Conservation (phyloP, 2,888 invertebrate species). For the Patella depressa region DNA sequence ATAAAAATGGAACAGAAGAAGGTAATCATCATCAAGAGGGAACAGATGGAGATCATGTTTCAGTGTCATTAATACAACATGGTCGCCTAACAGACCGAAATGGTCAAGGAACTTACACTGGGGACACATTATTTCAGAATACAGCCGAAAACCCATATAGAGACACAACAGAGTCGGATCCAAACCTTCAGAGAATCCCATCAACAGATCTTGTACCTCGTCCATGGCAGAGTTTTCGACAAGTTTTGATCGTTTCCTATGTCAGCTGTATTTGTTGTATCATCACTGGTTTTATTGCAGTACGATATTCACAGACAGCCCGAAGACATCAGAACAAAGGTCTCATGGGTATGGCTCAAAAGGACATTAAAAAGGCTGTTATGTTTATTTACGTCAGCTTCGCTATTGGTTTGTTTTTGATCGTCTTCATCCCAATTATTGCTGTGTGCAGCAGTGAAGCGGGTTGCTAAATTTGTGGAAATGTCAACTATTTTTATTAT, state of each 20-base stretch:
- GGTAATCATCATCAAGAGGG: slow-evolving; percentile 35
- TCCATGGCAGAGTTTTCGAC: slow-evolving; percentile 59
- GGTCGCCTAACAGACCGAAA: slow-evolving; percentile 28
- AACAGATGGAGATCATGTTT: slow-evolving; percentile 39
- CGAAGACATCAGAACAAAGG: slow-evolving; percentile 61
- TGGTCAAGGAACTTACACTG: slow-evolving; percentile 42
- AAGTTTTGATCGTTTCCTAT: slow-evolving; percentile 56
- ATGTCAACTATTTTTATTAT: too few species aligned
- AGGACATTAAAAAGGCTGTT: slow-evolving; percentile 53
- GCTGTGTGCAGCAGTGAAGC: slow-evolving; percentile 23
- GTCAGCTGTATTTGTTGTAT: slow-evolving; percentile 53
- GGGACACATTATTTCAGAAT: slow-evolving; percentile 55
- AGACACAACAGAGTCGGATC: slow-evolving; percentile 61
- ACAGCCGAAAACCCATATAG: slow-evolving; percentile 61
- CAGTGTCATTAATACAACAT: slow-evolving; percentile 45
- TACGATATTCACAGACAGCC: slow-evolving; percentile 53
- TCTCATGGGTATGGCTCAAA: slow-evolving; percentile 61
- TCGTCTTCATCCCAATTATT: slow-evolving; percentile 45
- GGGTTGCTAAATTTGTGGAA: neutral
- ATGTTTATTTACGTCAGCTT: slow-evolving; percentile 57
- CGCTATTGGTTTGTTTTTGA: slow-evolving; percentile 43
- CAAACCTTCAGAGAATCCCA: slow-evolving; percentile 57
- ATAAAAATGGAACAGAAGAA: slow-evolving; percentile 39
- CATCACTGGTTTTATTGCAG: slow-evolving; percentile 55
- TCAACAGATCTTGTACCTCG: slow-evolving; percentile 59